Evolutionary conservation across 2,888 invertebrate genomes (phyloP).

Genomic region (Macrosoma leucophasiata): DNA sequence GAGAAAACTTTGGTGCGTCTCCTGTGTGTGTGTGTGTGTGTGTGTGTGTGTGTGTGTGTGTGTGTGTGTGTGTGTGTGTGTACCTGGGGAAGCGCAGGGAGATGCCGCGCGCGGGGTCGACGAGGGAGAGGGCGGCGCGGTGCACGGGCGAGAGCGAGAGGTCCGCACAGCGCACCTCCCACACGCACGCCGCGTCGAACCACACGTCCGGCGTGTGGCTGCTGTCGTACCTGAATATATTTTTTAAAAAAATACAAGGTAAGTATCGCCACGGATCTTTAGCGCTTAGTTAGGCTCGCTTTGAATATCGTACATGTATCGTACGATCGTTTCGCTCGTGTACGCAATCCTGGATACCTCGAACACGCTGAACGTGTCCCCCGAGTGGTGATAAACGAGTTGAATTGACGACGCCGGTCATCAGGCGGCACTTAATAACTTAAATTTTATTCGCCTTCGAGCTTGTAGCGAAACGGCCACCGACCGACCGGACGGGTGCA

Average conservation of each 20-base stretch:
- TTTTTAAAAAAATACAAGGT: too few relatives aligned
- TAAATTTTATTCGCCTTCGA: too few relatives aligned
- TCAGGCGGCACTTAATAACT: too few relatives aligned
- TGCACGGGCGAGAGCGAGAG: slow-evolving; percentile 97
- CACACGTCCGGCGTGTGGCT: slow-evolving; percentile 89
- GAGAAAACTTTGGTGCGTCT: background rate
- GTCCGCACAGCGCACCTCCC: slow-evolving; percentile 99
- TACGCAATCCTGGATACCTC: too few relatives aligned
- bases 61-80: background rate
- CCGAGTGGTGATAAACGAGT: too few relatives aligned
- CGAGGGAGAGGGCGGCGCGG: slow-evolving; percentile 89
- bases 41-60: background rate
- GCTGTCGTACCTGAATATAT: slow-evolving; percentile 79
- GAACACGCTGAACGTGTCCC: background rate
- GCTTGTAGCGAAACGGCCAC: background rate
- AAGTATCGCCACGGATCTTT: too few relatives aligned
- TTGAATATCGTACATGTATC: too few relatives aligned
- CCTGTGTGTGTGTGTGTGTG: background rate
- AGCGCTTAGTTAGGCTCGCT: too few relatives aligned
- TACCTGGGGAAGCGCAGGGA: slow-evolving; percentile 94
- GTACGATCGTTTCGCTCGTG: too few relatives aligned
- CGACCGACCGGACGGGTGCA: too few relatives aligned
- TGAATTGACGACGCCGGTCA: too few relatives aligned
- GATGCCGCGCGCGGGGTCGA: slow-evolving; percentile 93
- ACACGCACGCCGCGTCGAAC: slow-evolving; percentile 91